phyloP scores from a whole-genome alignment of 2,113 vertebrate species.

The Spea bombifrons region DNA sequence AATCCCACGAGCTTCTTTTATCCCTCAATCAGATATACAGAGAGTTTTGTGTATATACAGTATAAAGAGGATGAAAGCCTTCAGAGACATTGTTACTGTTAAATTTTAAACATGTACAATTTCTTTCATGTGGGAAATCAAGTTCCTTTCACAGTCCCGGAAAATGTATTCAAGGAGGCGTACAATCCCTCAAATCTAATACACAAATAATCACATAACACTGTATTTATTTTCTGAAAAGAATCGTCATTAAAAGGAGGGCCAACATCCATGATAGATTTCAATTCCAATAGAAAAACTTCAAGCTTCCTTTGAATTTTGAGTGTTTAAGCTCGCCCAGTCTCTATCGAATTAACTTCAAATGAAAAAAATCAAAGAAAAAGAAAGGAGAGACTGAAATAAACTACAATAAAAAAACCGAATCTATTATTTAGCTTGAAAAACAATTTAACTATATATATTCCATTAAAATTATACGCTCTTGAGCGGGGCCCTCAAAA shows the following conservation, averaged over 20 bases:
- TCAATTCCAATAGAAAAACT: conserved; percentile 5
- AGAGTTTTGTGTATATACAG: conserved; percentile 43
- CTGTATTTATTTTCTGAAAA: conserved; percentile 36
- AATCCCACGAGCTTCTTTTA: conserved; percentile 41
- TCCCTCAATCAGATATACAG: conserved; percentile 40
- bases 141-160: conserved; percentile 22
- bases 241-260: conserved; percentile 23
- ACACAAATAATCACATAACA: conserved; percentile 36
- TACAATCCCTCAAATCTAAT: background rate
- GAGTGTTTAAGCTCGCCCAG: conserved; percentile 13
- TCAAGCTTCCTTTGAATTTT: conserved; percentile 28
- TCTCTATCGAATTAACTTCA: conserved; percentile 22
- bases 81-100: conserved; percentile 44
- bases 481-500: too few species aligned
- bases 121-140: conserved; percentile 48
- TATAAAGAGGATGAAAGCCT: conserved; percentile 46
- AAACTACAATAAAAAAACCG: background rate
- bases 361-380: conserved; percentile 23
- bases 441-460: too few species aligned
- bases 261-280: conserved; percentile 9
- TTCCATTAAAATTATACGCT: too few species aligned
- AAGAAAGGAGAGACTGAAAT: background rate
- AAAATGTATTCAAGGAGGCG: conserved; percentile 29
- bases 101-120: conserved; percentile 46
- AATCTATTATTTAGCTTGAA: too few species aligned